Evolutionary conservation across 2,113 vertebrate species (phyloP).

Genomic region (Mus spicilegus): DNA sequence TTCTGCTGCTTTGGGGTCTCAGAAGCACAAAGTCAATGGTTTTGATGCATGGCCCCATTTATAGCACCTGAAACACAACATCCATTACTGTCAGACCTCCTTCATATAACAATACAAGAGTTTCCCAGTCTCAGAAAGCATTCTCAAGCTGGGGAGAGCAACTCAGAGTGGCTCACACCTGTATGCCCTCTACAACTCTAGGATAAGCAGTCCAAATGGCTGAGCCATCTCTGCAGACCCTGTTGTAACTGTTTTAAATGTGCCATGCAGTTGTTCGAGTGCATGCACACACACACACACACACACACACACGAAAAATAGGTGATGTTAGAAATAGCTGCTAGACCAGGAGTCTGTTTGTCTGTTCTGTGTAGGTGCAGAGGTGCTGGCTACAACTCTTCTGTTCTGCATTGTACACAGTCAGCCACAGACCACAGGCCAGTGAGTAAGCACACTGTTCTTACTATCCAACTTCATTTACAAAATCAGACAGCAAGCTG

Average conservation of each 20-base stretch:
- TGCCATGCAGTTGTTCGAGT: not conserved
- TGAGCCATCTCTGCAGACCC: not conserved
- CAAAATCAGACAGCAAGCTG: accelerated
- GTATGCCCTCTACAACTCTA: not conserved
- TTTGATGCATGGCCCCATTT: conserved; percentile 49
- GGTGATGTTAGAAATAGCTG: not conserved
- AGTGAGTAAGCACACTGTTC: not conserved
- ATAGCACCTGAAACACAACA: not conserved
- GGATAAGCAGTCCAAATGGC: not conserved
- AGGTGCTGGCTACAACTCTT: not conserved
- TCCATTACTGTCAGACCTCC: conserved; percentile 15
- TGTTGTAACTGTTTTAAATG: not conserved
- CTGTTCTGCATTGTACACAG: not conserved
- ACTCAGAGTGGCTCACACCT: not conserved
- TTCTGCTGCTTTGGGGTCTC: conserved; percentile 34
- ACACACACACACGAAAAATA: not conserved
- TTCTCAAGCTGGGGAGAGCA: not conserved
- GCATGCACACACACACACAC: not conserved
- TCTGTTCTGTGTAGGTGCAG: not conserved
- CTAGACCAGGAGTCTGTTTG: not conserved
- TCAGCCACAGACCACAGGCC: not conserved
- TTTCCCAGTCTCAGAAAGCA: not conserved
- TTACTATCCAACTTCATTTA: not conserved
- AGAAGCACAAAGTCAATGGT: conserved; percentile 30
- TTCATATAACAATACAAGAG: not conserved